phyloP scores from a whole-genome alignment of 2,888 invertebrate genomes.

The Aleiodes leptofemur region DNA sequence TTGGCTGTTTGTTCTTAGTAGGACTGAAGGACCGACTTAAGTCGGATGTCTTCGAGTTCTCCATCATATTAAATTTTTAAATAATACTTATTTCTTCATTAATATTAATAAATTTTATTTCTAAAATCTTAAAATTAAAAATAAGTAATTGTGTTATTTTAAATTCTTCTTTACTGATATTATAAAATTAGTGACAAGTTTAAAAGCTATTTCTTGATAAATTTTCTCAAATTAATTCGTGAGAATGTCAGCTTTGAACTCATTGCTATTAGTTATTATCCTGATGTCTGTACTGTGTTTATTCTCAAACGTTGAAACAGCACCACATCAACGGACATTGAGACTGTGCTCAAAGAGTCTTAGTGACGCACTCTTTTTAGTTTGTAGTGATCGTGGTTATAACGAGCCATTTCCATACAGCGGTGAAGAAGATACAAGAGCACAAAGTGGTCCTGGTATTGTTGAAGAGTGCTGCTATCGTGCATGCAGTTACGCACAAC shows the following conservation, averaged over 20 bases:
- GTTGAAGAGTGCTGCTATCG: slow-evolving; percentile 71
- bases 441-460: slow-evolving; percentile 61
- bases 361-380: slow-evolving; percentile 66
- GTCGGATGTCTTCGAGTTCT: slow-evolving; percentile 39
- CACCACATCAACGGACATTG: slow-evolving; percentile 34
- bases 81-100: neutral
- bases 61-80: neutral
- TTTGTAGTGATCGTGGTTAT: slow-evolving; percentile 66
- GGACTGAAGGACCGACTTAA: slow-evolving; percentile 38
- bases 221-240: neutral
- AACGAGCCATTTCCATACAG: slow-evolving; percentile 62
- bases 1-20: slow-evolving; percentile 36
- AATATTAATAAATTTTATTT: neutral
- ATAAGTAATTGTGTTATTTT: neutral
- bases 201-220: neutral
- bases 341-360: slow-evolving; percentile 50
- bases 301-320: slow-evolving; percentile 28
- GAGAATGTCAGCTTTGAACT: slow-evolving; percentile 3
- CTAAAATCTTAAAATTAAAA: neutral
- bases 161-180: neutral
- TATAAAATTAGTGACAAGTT: slow-evolving; percentile 10
- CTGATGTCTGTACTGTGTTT: slow-evolving; percentile 27
- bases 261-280: neutral
- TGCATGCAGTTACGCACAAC: slow-evolving; percentile 63
- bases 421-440: slow-evolving; percentile 57